Base-by-base conservation (phyloP, 1,140 invertebrate species). In the Bombus turneri region DNA sequence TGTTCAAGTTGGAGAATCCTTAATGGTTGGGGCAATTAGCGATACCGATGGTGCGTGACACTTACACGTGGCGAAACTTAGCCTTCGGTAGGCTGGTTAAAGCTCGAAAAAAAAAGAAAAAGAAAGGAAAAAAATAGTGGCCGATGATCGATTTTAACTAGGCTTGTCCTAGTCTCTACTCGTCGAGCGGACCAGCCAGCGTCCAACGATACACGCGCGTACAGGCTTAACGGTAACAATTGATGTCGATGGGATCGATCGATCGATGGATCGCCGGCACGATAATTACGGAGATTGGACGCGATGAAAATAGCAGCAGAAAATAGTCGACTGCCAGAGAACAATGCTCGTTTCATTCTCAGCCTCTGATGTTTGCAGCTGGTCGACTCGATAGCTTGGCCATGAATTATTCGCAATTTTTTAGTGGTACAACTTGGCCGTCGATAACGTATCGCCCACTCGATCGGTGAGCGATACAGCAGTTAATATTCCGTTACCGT, bases 1-100 rank as follows among this genome's bases (percentile, higher is more conserved):
- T 91, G 85, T 89, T 81, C 87, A 91, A 91, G 90, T 91, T 90
- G 89, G 87, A 91, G 86, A 83, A 91, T 88, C 89, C 84, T 91
- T 91, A 91, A 91, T 91, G 90, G 89, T 81, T 64, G 68, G 89
- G 59, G 90, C 90, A 91, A 91, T 91, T 91, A 91, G 89, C 87
- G 83, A 87, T 91, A 88, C 90, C 81, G 81, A 83, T 84, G 84
- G 86, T 81, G 79, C 78, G 83, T 90, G 89, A 90, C 85, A 80
- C 73, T 73, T 64, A 59, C 89, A 87, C 76, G 64, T 85, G 73
- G 78, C 41, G 18, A 47, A 47, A 43, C 43, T 53, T 39, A n/a
- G n/a, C 37, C 5, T n/a, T 3, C 31, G 41, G 47, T 57, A 69
- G 83, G 15, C 15, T 28, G 77, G 59, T 72, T 53, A 53, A 31